Evolutionary conservation across 2,113 vertebrate genomes (phyloP).

Genomic region (Apteryx owenii): DNA sequence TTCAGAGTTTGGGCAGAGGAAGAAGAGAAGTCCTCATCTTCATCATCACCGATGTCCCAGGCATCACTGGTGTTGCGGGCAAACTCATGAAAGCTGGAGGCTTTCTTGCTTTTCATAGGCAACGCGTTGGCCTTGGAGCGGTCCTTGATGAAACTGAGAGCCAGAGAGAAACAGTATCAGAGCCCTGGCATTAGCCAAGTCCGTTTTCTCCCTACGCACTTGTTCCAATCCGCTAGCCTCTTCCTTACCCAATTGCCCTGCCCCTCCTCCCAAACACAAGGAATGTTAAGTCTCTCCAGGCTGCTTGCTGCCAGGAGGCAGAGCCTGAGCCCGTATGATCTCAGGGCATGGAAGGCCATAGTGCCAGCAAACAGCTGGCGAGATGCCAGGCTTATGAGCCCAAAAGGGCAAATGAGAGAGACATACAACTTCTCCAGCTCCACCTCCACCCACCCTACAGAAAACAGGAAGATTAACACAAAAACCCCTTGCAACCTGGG

Average conservation of each 20-base stretch:
- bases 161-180: neutral
- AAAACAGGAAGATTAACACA: neutral
- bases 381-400: neutral
- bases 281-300: neutral
- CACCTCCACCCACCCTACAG: neutral
- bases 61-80: slow-evolving; percentile 94
- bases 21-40: slow-evolving; percentile 83
- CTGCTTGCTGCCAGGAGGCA: neutral
- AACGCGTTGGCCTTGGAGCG: slow-evolving; percentile 82
- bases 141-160: slow-evolving; percentile 88
- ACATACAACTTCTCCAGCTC: neutral
- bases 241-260: neutral
- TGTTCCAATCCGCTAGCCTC: neutral
- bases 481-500: neutral
- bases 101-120: slow-evolving; percentile 88
- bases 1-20: slow-evolving; percentile 72
- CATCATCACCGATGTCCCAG: slow-evolving; percentile 94
- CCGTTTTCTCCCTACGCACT: neutral
- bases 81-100: slow-evolving; percentile 94
- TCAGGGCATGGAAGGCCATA: neutral
- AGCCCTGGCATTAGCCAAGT: neutral
- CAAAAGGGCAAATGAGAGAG: neutral
- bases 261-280: neutral
- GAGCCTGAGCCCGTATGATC: neutral
- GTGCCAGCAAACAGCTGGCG: neutral